phyloP scores from a whole-genome alignment of 2,888 invertebrate genomes.

The Dione juno region DNA sequence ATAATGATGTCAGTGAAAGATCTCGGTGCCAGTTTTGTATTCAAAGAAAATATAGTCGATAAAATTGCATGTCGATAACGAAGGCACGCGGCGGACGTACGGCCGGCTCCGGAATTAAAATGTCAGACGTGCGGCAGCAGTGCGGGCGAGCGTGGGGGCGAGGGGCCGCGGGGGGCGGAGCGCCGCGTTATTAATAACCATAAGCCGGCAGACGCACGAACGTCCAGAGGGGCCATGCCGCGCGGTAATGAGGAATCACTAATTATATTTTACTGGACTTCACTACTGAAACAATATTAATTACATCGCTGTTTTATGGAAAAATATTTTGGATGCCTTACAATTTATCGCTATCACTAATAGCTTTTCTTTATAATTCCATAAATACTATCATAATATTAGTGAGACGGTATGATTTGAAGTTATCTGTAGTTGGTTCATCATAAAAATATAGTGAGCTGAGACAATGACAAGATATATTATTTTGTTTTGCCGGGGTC shows the following conservation, averaged over 20 bases:
- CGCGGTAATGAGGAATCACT: slow-evolving; percentile 83
- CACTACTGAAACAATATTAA: slow-evolving; percentile 72
- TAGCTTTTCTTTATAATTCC: slow-evolving; percentile 10
- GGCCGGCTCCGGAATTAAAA: slow-evolving; percentile 81
- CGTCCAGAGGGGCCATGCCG: slow-evolving; percentile 82
- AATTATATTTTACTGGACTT: slow-evolving; percentile 83
- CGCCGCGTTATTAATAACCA: slow-evolving; percentile 82
- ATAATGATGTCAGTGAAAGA: slow-evolving; percentile 20
- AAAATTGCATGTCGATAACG: slow-evolving; percentile 70
- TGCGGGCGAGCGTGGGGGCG: slow-evolving; percentile 69
- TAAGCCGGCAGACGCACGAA: slow-evolving; percentile 84
- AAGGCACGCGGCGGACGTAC: slow-evolving; percentile 65
- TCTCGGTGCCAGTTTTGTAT: slow-evolving; percentile 29
- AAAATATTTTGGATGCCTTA: slow-evolving; percentile 31
- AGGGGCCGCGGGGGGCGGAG: slow-evolving; percentile 57
- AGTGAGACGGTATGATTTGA: neutral
- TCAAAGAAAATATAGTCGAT: slow-evolving; percentile 71
- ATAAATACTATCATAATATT: neutral
- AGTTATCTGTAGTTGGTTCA: slow-evolving; percentile 9
- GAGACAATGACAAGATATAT: slow-evolving; percentile 66
- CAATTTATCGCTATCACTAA: slow-evolving; percentile 26
- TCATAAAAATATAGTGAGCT: slow-evolving; percentile 39
- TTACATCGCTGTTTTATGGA: slow-evolving; percentile 56
- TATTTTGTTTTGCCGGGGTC: slow-evolving; percentile 60
- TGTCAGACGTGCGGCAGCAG: slow-evolving; percentile 80